A percentile compares a stretch with the other conserved stretches of the same genome.
Conservation (phyloP, 2,113 vertebrate species). For the Prochilodus magdalenae region DNA sequence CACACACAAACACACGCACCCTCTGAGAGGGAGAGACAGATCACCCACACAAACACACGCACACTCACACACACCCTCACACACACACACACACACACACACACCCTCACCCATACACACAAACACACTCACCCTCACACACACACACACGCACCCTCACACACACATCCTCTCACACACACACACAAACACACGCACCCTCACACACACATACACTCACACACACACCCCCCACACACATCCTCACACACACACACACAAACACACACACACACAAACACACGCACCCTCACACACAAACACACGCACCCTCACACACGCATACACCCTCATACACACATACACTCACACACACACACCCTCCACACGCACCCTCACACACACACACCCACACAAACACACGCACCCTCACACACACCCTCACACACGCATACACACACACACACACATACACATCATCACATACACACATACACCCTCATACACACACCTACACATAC, state of each 20-base stretch:
- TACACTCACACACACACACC: background rate
- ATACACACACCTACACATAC: background rate
- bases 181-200: slow-evolving; percentile 17
- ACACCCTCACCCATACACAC: background rate
- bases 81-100: background rate
- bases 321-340: background rate
- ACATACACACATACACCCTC: slow-evolving; percentile 9
- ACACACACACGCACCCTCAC: background rate
- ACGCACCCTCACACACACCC: too few species aligned
- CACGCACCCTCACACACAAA: slow-evolving; percentile 10
- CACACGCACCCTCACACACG: slow-evolving; percentile 9
- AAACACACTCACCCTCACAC: slow-evolving; percentile 3
- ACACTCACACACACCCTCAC: slow-evolving; percentile 11
- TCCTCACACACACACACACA: too few species aligned
- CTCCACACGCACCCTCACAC: slow-evolving; percentile 1
- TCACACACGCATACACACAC: background rate
- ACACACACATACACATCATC: slow-evolving; percentile 18
- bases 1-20: background rate
- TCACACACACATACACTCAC: slow-evolving; percentile 18
- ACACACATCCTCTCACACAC: background rate
- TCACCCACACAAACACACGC: slow-evolving; percentile 24
- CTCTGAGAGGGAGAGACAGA: too few species aligned
- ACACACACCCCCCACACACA: background rate
- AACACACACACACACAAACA: slow-evolving; percentile 19
- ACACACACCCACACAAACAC: slow-evolving; percentile 8